These are phyloP conservation scores for Doryteuthis pealeii DNA, from an alignment of 1,140 invertebrate species.

Conservation along the genomic window DNA sequence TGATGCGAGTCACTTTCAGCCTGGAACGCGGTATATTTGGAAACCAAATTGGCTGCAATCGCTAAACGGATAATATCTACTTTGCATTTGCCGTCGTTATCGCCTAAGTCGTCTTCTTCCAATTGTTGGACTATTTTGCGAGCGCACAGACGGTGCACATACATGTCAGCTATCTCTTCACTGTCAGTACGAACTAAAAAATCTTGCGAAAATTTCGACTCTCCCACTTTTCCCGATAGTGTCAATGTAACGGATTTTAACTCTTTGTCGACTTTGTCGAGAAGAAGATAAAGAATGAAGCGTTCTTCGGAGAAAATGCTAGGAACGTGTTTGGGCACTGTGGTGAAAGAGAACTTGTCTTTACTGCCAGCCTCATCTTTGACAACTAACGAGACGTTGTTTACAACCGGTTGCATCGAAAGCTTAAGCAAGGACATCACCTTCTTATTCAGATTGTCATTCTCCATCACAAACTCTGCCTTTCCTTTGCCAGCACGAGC, in stretches of 20 bases:
- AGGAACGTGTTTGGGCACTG: neutral
- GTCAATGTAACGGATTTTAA: neutral
- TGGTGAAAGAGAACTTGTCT: neutral
- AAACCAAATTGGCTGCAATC: neutral
- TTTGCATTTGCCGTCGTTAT: neutral
- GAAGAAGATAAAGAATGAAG: neutral
- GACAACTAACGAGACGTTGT: neutral
- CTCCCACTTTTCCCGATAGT: neutral
- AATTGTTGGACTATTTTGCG: neutral
- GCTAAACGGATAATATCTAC: neutral
- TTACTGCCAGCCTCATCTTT: neutral
- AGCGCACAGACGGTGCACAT: neutral
- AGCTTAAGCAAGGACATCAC: conserved; percentile 25
- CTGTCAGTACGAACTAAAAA: neutral
- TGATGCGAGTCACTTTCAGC: neutral
- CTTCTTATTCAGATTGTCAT: conserved; percentile 52
- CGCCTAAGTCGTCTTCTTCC: neutral
- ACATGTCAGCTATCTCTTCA: neutral
- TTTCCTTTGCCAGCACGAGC: conserved; percentile 54
- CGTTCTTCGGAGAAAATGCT: neutral
- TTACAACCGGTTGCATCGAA: neutral
- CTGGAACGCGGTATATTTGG: neutral
- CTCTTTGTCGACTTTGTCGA: neutral
- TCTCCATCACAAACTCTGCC: conserved; percentile 50
- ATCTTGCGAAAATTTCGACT: neutral